phyloP scores from a whole-genome alignment of 2,888 invertebrate species.

The Acanthopleura granulata region DNA sequence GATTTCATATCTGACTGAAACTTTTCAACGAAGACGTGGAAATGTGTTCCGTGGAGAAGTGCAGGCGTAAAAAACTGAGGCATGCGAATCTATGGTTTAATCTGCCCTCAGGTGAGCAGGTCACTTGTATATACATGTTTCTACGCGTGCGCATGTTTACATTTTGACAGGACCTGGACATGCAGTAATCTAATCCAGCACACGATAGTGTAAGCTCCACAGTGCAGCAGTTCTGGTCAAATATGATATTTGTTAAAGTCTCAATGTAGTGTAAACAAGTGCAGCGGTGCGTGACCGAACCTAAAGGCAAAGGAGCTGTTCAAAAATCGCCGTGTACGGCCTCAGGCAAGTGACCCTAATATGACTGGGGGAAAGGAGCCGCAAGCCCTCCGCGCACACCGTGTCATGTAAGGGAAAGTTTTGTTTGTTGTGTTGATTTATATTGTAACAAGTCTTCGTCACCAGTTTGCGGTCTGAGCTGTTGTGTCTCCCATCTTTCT shows the following conservation, averaged over 20 bases:
- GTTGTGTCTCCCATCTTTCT: background rate
- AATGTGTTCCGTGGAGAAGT: too few species aligned
- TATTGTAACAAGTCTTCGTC: background rate
- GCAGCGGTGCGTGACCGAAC: background rate
- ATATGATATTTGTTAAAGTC: background rate
- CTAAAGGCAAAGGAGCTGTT: background rate
- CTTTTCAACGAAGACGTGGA: too few species aligned
- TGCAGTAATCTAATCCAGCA: too few species aligned
- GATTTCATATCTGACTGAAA: too few species aligned
- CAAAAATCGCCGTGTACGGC: background rate
- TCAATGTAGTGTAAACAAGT: constrained; percentile 7
- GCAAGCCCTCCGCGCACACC: background rate
- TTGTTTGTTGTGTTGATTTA: background rate
- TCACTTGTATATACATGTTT: too few species aligned
- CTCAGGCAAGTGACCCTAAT: background rate
- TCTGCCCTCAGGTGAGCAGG: too few species aligned
- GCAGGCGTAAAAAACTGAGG: too few species aligned
- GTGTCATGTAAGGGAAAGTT: constrained; percentile 7
- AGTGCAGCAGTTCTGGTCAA: too few species aligned
- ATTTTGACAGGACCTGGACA: too few species aligned
- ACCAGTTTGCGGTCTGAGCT: background rate
- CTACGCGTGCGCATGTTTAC: too few species aligned
- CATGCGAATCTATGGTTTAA: too few species aligned
- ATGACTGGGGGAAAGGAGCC: background rate
- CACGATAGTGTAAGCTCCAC: too few species aligned